These are phyloP conservation scores for Troglohyphantes excavatus DNA, from an alignment of 2,888 invertebrate genomes.

Conservation along the genomic window DNA sequence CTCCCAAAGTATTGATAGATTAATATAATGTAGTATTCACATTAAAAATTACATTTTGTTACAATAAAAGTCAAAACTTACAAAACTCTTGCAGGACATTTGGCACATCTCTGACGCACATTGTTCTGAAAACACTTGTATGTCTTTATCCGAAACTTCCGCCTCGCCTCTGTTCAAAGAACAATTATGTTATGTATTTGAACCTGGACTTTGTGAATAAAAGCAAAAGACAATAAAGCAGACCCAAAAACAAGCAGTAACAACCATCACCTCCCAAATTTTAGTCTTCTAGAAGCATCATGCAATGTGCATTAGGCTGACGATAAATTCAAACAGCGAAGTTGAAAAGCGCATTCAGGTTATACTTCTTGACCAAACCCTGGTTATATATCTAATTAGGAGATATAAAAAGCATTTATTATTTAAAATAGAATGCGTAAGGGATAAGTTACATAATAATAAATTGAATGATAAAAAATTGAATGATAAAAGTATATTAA, in stretches of 20 bases:
- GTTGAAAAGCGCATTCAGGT: neutral
- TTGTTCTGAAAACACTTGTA: conserved; percentile 68
- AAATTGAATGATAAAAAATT: no score
- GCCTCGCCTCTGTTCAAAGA: conserved; percentile 82
- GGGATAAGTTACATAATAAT: no score
- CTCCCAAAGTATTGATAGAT: neutral
- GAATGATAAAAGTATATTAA: no score
- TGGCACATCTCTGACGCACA: conserved; percentile 65
- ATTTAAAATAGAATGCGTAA: neutral
- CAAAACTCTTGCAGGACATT: conserved; percentile 50
- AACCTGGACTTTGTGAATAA: neutral
- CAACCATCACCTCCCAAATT: conserved; percentile 21
- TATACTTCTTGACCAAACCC: neutral
- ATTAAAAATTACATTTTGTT: no score
- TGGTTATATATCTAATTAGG: conserved; percentile 24
- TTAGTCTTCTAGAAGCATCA: conserved; percentile 1
- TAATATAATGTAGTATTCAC: no score
- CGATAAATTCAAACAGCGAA: neutral
- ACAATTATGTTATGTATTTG: neutral
- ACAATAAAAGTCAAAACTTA: conserved; percentile 37
- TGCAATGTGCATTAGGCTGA: neutral
- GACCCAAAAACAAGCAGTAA: neutral
- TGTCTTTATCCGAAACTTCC: conserved; percentile 72
- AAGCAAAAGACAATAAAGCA: neutral
- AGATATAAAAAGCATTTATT: conserved; percentile 30